phyloP scores from a whole-genome alignment of 2,113 vertebrate genomes.

The Callorhinus ursinus region DNA sequence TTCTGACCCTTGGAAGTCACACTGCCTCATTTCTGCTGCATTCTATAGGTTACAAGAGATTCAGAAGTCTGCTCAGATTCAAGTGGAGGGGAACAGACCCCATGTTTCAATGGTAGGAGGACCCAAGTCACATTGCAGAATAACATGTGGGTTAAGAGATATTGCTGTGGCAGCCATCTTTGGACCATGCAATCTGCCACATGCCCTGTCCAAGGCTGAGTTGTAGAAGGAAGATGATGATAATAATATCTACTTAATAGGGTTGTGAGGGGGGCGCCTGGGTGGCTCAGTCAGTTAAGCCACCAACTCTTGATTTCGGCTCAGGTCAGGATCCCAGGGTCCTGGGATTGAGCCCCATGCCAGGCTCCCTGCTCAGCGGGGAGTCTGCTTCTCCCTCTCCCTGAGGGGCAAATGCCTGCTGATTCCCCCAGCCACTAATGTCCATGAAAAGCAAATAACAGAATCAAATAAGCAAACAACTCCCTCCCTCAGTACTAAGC shows the following conservation, averaged over 20 bases:
- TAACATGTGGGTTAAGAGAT: not conserved
- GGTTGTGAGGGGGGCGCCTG: not conserved
- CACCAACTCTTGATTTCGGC: not conserved
- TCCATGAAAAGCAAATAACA: not conserved
- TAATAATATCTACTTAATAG: not conserved
- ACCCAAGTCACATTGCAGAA: not conserved
- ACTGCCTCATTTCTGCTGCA: not conserved
- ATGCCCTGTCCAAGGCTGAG: not conserved
- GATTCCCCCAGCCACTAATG: not conserved
- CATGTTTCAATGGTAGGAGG: not conserved
- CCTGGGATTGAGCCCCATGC: not conserved
- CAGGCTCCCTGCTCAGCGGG: not conserved
- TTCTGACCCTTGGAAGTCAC: not conserved
- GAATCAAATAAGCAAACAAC: not conserved
- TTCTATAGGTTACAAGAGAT: not conserved
- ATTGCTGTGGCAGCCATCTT: not conserved
- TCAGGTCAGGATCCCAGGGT: not conserved
- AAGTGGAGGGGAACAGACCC: not conserved
- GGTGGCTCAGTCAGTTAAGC: not conserved
- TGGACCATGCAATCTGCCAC: not conserved
- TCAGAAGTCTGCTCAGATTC: not conserved
- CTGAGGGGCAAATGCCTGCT: not conserved
- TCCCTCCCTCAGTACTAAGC: not conserved
- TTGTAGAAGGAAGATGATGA: not conserved
- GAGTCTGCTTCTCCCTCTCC: not conserved